Percentiles rank a stretch among this genome's conserved stretches.
phyloP scores from a whole-genome alignment of 2,888 invertebrate genomes.

The Lasioglossum oenotherae region DNA sequence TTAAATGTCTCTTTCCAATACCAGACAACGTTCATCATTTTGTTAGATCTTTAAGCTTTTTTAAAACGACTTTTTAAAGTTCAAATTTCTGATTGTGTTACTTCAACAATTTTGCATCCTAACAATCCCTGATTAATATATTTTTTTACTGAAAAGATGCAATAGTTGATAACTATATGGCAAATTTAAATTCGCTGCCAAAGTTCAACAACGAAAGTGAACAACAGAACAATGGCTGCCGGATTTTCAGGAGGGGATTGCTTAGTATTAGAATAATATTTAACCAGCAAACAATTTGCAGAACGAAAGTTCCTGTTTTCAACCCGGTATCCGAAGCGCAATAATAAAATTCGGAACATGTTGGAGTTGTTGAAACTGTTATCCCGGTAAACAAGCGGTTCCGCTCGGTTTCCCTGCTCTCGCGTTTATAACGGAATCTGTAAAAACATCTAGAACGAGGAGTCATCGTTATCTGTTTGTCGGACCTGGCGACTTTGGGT shows the following conservation, averaged over 20 bases:
- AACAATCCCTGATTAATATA: no score
- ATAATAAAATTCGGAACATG: background rate
- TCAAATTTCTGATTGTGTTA: no score
- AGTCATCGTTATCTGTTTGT: constrained; percentile 6
- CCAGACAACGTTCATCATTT: background rate
- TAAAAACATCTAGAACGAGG: background rate
- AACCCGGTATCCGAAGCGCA: background rate
- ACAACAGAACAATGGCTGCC: no score
- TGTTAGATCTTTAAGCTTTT: background rate
- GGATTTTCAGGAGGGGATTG: background rate
- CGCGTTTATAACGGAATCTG: background rate
- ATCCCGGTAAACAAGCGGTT: background rate
- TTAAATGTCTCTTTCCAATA: no score
- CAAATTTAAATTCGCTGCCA: no score
- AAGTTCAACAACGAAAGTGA: no score
- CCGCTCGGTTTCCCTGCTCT: no score
- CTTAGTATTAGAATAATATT: background rate
- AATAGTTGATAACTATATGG: no score
- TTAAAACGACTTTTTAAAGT: no score
- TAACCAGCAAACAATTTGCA: background rate
- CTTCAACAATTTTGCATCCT: no score
- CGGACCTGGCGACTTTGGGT: background rate
- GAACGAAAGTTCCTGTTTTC: background rate
- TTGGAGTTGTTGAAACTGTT: background rate
- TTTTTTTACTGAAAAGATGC: no score